Evolutionary conservation across 2,888 invertebrate genomes (phyloP).

Genomic region (Calephelis perditalis): DNA sequence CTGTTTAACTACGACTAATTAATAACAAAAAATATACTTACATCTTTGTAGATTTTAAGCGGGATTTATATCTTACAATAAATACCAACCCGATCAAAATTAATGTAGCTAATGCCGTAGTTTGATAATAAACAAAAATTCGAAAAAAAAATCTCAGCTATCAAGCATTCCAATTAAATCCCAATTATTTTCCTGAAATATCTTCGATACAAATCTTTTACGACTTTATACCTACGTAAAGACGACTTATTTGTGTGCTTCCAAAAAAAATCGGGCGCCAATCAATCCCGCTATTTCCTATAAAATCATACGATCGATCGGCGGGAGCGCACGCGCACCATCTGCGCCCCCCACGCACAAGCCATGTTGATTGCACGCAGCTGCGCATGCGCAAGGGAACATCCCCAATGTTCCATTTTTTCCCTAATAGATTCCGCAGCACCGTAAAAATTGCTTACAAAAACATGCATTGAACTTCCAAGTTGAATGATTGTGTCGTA

Average conservation of each 20-base stretch:
- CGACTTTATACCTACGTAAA: no score
- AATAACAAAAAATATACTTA: no score
- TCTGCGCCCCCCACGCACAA: constrained; percentile 73
- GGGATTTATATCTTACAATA: no score
- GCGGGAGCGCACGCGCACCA: constrained; percentile 51
- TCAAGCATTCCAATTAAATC: neutral
- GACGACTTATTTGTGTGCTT: no score
- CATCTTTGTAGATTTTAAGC: no score
- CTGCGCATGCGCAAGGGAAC: constrained; percentile 40
- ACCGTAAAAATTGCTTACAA: constrained; percentile 18
- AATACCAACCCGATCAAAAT: no score
- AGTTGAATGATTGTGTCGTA: constrained; percentile 7
- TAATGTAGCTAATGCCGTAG: no score
- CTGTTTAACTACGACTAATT: no score
- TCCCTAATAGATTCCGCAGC: constrained; percentile 16
- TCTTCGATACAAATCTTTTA: no score
- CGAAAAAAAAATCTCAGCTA: no score
- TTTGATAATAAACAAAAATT: no score
- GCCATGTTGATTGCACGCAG: constrained; percentile 59
- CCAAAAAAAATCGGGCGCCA: neutral
- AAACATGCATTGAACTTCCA: constrained; percentile 17
- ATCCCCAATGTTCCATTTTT: constrained; percentile 15
- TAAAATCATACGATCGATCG: constrained; percentile 45
- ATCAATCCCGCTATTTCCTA: constrained; percentile 5
- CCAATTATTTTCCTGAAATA: no score